phyloP scores from a whole-genome alignment of 2,888 invertebrate genomes.

The Nineta flava region DNA sequence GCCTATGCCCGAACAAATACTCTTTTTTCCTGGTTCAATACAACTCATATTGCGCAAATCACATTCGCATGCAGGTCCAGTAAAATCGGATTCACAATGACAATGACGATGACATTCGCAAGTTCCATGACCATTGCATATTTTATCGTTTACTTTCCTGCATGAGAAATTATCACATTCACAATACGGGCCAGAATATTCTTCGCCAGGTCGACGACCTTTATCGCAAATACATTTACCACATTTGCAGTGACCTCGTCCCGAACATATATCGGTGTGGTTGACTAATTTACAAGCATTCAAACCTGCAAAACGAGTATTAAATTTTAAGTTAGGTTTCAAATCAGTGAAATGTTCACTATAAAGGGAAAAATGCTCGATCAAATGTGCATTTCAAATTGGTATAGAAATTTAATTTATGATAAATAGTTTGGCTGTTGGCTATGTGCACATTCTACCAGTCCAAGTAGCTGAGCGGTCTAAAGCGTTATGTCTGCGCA shows the following conservation, averaged over 20 bases:
- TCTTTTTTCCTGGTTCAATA: constrained; percentile 29
- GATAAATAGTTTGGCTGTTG: no score
- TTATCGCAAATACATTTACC: constrained; percentile 32
- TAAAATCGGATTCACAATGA: constrained; percentile 39
- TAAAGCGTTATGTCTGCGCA: no score
- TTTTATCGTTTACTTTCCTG: constrained; percentile 21
- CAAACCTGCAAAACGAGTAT: no score
- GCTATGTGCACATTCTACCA: no score
- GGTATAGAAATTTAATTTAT: no score
- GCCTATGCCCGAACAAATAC: constrained; percentile 45
- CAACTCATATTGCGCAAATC: constrained; percentile 32
- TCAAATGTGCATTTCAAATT: no score
- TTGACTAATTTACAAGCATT: no score
- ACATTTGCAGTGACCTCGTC: constrained; percentile 41
- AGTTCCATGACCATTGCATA: constrained; percentile 37
- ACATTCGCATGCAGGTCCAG: constrained; percentile 45
- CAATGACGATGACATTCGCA: constrained; percentile 52
- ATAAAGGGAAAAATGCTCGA: no score
- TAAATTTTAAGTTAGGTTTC: no score
- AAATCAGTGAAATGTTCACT: no score
- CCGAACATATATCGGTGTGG: constrained; percentile 40
- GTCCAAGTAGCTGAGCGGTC: no score
- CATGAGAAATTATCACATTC: constrained; percentile 68
- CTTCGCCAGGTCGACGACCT: no score
- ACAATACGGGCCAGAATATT: constrained; percentile 46